Base-by-base conservation (phyloP, 2,888 invertebrate species). In the Lasioglossum marginatum region DNA sequence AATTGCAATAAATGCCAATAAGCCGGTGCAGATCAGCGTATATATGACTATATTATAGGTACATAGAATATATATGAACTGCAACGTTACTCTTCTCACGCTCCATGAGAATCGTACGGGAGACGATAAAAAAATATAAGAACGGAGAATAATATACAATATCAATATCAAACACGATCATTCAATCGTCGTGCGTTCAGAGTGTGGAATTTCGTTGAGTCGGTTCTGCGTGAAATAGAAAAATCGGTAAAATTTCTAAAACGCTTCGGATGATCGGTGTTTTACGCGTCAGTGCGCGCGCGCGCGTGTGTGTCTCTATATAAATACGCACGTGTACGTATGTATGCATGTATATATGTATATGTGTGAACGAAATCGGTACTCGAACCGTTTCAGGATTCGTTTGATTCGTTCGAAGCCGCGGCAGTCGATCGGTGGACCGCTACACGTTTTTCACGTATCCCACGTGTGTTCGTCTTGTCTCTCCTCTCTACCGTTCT, bases 51-150 rank as follows among this genome's bases (percentile, higher is more conserved):
- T 80, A 86, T 83, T 79, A 83, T 86, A 83, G 84, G 79, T 86
- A 86, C 85, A 83, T 86, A 80, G 85, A 86, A 86, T 86, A 86
- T 84, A 84, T 83, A 80, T 80, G 84, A 86, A 86, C 83, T 77
- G 84, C 83, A 86, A 86, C 83, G 84, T 86, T 70, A 63, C 80
- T 80, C 73, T 83, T 80, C 85, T 83, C 80, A 83, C 57, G 77
- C 60, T 77, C 70, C n/a, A 74, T 84, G 85, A 86, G 83, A 86
- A 86, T 83, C 79, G 80, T 86, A 83, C 79, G 83, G 74, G 77
- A 77, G 77, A 80, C 84, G 79, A 86, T 86, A 86, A 86, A 86
- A 86, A 83, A 83, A 86, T 86, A 86, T 86, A 86, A 86, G 74
- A 86, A 86, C 85, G 84, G 79, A 85, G 82, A 82, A 52, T 79